These are phyloP conservation scores for Sebastes hubbsi DNA, from an alignment of 2,797 vertebrate species.

Conservation along the genomic window DNA sequence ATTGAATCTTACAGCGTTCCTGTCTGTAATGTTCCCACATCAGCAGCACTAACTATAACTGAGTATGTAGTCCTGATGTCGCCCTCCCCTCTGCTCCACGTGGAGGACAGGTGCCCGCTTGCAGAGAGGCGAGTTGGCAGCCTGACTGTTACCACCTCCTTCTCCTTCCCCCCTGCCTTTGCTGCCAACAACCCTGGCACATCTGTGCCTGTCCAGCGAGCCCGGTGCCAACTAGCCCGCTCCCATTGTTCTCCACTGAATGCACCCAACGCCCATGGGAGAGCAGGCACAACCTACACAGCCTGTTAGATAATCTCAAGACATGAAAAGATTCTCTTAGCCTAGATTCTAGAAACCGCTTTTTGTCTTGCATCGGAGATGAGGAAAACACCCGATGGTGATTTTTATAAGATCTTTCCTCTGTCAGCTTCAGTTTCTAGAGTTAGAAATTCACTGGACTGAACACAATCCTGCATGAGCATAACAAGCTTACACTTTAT, in stretches of 20 bases:
- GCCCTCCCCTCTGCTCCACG: constrained; percentile 22
- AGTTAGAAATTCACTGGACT: neutral
- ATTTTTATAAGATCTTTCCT: constrained; percentile 23
- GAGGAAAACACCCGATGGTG: constrained; percentile 41
- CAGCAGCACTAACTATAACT: constrained; percentile 10
- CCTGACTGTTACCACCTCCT: constrained; percentile 42
- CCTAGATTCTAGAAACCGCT: constrained; percentile 63
- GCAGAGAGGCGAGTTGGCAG: constrained; percentile 63
- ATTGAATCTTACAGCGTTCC: neutral
- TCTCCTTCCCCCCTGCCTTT: constrained; percentile 27
- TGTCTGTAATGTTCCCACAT: constrained; percentile 16
- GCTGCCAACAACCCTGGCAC: constrained; percentile 70
- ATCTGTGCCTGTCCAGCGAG: constrained; percentile 68
- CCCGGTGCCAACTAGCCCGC: constrained; percentile 56
- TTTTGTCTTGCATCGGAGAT: constrained; percentile 42
- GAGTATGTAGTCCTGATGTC: constrained; percentile 7
- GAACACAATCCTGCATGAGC: neutral
- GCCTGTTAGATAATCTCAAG: constrained; percentile 69
- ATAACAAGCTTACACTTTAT: neutral
- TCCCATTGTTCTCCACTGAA: constrained; percentile 71
- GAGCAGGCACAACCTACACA: constrained; percentile 59
- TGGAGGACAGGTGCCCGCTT: constrained; percentile 63
- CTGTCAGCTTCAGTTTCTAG: constrained; percentile 8
- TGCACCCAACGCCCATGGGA: constrained; percentile 68
- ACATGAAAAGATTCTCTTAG: constrained; percentile 66